These are phyloP conservation scores for Tetramorium simillimum DNA, from an alignment of 1,140 invertebrate species.

Conservation along the genomic window DNA sequence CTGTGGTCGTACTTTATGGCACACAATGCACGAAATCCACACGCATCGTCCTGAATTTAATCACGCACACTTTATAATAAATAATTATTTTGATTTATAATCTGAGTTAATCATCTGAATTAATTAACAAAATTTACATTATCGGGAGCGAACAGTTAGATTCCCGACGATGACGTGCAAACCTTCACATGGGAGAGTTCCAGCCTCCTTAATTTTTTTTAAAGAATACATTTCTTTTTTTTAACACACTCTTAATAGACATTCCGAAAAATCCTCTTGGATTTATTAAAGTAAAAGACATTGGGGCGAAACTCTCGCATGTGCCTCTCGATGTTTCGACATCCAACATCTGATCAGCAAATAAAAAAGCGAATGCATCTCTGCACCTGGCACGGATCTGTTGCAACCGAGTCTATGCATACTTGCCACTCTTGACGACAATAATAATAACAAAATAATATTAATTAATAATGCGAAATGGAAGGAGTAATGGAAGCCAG, in stretches of 20 bases:
- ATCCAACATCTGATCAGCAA: constrained; percentile 20
- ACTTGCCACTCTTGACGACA: constrained; percentile 12
- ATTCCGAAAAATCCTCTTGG: neutral
- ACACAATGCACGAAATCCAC: constrained; percentile 39
- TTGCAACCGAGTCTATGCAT: constrained; percentile 70
- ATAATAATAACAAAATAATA: constrained; percentile 53
- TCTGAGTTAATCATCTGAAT: neutral
- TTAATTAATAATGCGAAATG: constrained; percentile 50
- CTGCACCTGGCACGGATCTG: constrained; percentile 74
- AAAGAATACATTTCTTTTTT: neutral
- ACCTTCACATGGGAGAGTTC: neutral
- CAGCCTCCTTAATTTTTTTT: neutral
- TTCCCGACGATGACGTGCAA: constrained; percentile 16
- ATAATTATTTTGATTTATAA: neutral
- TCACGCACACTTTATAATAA: neutral
- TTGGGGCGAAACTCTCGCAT: neutral
- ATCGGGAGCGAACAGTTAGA: neutral
- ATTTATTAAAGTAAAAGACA: neutral
- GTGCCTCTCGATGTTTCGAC: constrained; percentile 33
- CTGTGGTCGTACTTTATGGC: constrained; percentile 27
- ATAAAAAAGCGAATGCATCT: constrained; percentile 60
- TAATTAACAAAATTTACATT: neutral
- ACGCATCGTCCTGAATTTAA: constrained; percentile 50
- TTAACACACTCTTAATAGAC: neutral
- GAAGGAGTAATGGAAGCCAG: neutral